These are phyloP conservation scores for Busseola fusca DNA, from an alignment of 2,888 invertebrate genomes.

Conservation along the genomic window DNA sequence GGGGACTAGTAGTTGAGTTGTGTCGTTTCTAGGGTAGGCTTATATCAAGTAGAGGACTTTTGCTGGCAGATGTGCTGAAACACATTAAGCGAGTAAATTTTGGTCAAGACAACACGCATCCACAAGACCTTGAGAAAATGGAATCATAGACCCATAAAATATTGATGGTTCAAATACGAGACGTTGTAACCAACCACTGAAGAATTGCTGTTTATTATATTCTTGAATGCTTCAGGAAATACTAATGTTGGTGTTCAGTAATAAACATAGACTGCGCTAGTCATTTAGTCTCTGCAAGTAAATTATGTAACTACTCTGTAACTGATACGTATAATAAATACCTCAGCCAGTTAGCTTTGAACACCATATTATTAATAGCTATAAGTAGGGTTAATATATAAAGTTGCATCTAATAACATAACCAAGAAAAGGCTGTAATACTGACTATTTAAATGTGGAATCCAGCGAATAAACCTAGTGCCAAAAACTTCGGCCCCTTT, in stretches of 20 bases:
- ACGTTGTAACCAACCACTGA: neutral
- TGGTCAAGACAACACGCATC: neutral
- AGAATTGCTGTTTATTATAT: conserved; percentile 8
- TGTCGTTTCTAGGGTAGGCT: neutral
- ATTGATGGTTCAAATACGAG: neutral
- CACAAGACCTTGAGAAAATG: neutral
- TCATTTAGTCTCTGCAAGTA: conserved; percentile 25
- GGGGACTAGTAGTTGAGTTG: neutral
- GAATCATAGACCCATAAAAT: neutral
- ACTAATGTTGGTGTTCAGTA: conserved; percentile 25
- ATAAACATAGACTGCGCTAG: conserved; percentile 30
- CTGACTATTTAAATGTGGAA: conserved; percentile 1
- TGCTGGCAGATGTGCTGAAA: neutral
- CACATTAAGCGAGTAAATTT: neutral
- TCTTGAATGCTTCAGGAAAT: conserved; percentile 34
- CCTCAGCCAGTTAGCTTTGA: conserved; percentile 1
- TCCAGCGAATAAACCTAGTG: neutral
- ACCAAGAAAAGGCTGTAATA: conserved; percentile 5
- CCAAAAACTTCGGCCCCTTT: conserved; percentile 12
- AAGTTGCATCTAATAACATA: neutral
- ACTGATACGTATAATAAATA: conserved; percentile 38
- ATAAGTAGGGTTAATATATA: neutral
- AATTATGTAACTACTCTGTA: conserved; percentile 41
- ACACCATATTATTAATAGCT: conserved; percentile 20
- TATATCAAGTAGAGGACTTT: neutral